phyloP scores from a whole-genome alignment of 2,113 vertebrate species.

The Chrysochloris asiatica region DNA sequence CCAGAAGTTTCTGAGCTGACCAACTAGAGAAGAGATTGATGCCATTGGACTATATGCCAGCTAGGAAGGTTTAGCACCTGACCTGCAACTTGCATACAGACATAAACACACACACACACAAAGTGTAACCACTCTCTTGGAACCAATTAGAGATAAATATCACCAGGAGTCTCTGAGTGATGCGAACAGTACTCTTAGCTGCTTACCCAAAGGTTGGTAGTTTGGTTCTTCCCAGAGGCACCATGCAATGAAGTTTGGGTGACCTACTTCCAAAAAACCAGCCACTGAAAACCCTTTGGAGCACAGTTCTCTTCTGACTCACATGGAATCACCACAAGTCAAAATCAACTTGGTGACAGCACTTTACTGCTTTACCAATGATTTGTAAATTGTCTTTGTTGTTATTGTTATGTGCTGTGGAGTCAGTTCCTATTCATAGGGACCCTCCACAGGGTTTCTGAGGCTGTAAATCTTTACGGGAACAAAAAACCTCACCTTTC shows the following conservation, averaged over 20 bases:
- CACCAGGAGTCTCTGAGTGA: neutral
- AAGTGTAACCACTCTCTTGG: neutral
- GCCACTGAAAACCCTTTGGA: neutral
- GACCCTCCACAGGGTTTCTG: too few species aligned
- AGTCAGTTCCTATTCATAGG: too few species aligned
- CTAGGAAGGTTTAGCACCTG: neutral
- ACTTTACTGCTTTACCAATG: neutral
- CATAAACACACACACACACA: neutral
- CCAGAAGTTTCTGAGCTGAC: neutral
- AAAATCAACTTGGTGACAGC: neutral
- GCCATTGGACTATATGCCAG: neutral
- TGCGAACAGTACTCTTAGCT: neutral
- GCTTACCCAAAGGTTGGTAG: neutral
- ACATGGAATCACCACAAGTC: neutral
- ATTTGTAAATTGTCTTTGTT: constrained; percentile 1
- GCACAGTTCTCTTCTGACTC: neutral
- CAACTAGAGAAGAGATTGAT: neutral
- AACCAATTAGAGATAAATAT: neutral
- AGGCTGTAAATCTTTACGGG: too few species aligned
- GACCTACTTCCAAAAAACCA: neutral
- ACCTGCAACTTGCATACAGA: neutral
- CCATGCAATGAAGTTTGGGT: neutral
- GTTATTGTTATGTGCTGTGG: too few species aligned
- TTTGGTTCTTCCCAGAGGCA: neutral
- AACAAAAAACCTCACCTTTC: too few species aligned